Evolutionary conservation across 2,888 invertebrate genomes (phyloP).

Genomic region (Oscheius sp.): DNA sequence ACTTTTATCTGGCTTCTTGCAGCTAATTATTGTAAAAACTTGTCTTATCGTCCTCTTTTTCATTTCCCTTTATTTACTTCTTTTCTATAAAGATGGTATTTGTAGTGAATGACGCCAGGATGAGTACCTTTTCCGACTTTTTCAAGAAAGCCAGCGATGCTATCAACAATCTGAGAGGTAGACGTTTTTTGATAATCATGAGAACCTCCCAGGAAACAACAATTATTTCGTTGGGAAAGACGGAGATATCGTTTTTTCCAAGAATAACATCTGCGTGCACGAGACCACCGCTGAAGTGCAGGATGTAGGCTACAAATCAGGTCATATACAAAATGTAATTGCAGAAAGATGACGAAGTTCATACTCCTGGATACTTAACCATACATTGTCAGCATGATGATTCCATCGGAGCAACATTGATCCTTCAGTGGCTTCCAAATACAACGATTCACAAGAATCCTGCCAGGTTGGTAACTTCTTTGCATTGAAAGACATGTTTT

Average conservation of each 20-base stretch:
- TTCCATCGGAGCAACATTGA: conserved; percentile 81
- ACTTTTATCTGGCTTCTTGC: conserved; percentile 7
- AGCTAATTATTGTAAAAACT: neutral
- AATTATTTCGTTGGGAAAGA: conserved; percentile 74
- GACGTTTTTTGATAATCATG: conserved; percentile 14
- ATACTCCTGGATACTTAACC: conserved; percentile 91
- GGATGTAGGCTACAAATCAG: conserved; percentile 2
- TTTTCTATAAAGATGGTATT: neutral
- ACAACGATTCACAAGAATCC: conserved; percentile 88
- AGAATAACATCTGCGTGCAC: conserved; percentile 97
- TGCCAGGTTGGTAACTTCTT: conserved; percentile 76
- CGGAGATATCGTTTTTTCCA: conserved; percentile 79
- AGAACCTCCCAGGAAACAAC: conserved; percentile 56
- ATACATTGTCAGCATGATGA: conserved; percentile 79
- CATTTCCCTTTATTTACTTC: conserved; percentile 2
- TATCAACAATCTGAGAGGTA: conserved; percentile 66
- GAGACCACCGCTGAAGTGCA: conserved; percentile 78
- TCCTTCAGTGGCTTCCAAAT: conserved; percentile 95
- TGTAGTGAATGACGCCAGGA: conserved; percentile 19
- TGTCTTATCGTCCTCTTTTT: neutral
- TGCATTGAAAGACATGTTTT: conserved; percentile 11
- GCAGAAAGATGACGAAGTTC: conserved; percentile 78
- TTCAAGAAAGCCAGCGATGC: conserved; percentile 70
- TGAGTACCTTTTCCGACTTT: conserved; percentile 61
- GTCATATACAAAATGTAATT: neutral